These are phyloP conservation scores for Andricus quercusramuli DNA, from an alignment of 2,888 invertebrate genomes.

Conservation along the genomic window DNA sequence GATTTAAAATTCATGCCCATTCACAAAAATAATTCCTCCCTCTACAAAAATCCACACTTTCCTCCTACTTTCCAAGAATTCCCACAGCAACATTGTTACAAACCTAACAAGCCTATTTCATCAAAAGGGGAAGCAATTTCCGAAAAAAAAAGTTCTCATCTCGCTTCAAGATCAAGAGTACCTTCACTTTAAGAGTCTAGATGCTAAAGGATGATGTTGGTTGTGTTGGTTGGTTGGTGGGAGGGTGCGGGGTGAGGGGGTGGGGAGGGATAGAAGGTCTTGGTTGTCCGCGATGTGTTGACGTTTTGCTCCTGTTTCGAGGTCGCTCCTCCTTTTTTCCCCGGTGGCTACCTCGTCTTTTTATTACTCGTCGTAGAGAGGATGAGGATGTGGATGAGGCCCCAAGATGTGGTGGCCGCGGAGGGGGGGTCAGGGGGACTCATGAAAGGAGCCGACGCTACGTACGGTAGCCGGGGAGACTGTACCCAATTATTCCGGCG, in stretches of 20 bases:
- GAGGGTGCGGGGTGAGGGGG: slow-evolving; percentile 48
- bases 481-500: slow-evolving; percentile 77
- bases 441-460: slow-evolving; percentile 76
- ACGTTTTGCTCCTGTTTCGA: slow-evolving; percentile 38
- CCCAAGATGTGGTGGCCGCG: slow-evolving; percentile 38
- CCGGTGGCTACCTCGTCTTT: slow-evolving; percentile 43
- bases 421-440: slow-evolving; percentile 51
- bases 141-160: slow-evolving; percentile 22
- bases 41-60: neutral
- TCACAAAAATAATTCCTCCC: neutral
- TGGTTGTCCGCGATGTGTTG: slow-evolving; percentile 64
- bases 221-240: slow-evolving; percentile 30
- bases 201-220: neutral
- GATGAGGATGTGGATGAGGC: slow-evolving; percentile 25
- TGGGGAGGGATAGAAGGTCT: slow-evolving; percentile 57
- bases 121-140: slow-evolving; percentile 24
- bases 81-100: slow-evolving; percentile 18
- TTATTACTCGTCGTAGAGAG: slow-evolving; percentile 27
- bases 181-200: neutral
- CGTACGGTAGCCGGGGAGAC: slow-evolving; percentile 75
- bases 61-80: neutral
- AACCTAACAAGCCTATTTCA: slow-evolving; percentile 31
- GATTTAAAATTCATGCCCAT: too few relatives aligned
- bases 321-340: slow-evolving; percentile 63
- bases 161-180: slow-evolving; percentile 24